A percentile compares a stretch with the other conserved stretches of the same genome.
These are phyloP conservation scores for Perizoma affinitatum DNA, from an alignment of 2,888 invertebrate species.

Conservation along the genomic window DNA sequence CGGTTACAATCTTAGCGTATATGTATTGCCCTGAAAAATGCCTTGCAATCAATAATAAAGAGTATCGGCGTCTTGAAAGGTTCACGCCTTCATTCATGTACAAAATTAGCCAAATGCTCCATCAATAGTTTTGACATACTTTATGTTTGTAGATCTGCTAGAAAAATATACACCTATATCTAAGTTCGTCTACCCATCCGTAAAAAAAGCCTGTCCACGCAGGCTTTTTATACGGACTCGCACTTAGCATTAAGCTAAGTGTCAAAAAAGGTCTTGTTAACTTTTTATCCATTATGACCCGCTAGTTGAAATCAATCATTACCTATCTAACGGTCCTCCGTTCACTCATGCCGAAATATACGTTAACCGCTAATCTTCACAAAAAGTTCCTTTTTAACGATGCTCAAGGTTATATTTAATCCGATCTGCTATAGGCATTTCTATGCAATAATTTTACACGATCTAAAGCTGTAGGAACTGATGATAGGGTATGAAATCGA, in stretches of 20 bases:
- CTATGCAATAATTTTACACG: background rate
- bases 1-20: too few species aligned
- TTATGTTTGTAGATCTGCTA: too few species aligned
- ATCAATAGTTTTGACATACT: too few species aligned
- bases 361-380: constrained; percentile 24
- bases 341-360: constrained; percentile 36
- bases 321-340: constrained; percentile 28
- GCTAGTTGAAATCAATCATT: constrained; percentile 27
- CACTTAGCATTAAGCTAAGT: background rate
- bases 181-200: too few species aligned
- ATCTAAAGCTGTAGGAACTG: constrained; percentile 8
- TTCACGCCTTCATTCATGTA: too few species aligned
- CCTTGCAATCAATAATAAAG: too few species aligned
- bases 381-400: constrained; percentile 38
- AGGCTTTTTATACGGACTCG: too few species aligned
- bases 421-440: constrained; percentile 30
- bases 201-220: too few species aligned
- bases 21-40: too few species aligned
- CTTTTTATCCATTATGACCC: constrained; percentile 13
- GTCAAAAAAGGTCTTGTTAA: constrained; percentile 7
- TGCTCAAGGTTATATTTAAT: constrained; percentile 33
- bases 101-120: too few species aligned
- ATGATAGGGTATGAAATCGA: constrained; percentile 39
- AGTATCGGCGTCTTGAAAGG: too few species aligned
- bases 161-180: too few species aligned